These are phyloP conservation scores for Drosophila pectinifera DNA, from an alignment of 1,140 invertebrate genomes.

Conservation along the genomic window DNA sequence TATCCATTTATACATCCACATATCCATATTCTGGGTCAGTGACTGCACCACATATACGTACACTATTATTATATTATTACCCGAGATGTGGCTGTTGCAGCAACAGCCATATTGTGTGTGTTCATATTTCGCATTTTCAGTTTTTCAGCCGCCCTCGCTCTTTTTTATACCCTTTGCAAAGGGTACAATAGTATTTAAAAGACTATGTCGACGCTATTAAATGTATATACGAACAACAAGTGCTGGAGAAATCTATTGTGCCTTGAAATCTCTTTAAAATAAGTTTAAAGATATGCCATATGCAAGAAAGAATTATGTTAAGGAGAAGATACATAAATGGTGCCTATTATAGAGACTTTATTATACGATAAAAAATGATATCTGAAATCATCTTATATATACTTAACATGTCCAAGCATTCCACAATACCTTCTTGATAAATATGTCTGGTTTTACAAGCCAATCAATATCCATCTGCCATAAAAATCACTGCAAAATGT, in stretches of 20 bases:
- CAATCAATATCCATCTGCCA: too few relatives aligned
- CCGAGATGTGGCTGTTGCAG: conserved; percentile 29
- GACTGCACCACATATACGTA: conserved; percentile 50
- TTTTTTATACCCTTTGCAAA: conserved; percentile 5
- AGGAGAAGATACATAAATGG: background rate
- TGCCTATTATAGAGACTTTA: background rate
- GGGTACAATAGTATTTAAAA: background rate
- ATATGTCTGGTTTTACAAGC: too few relatives aligned
- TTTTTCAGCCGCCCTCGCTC: conserved; percentile 28
- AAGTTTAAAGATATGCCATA: background rate
- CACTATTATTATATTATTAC: conserved; percentile 54
- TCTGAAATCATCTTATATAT: too few relatives aligned
- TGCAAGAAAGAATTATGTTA: background rate
- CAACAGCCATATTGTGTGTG: conserved; percentile 43
- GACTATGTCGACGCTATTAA: background rate
- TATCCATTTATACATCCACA: background rate
- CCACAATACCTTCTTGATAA: too few relatives aligned
- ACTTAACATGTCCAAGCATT: too few relatives aligned
- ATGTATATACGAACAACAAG: background rate
- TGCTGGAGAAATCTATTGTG: background rate
- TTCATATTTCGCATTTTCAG: conserved; percentile 40
- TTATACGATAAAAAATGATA: too few relatives aligned
- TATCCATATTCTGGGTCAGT: conserved; percentile 72
- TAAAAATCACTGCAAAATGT: background rate
- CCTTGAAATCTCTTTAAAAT: background rate